Base-by-base conservation (phyloP, 2,888 invertebrate species). In the Ochlodes sylvanus region DNA sequence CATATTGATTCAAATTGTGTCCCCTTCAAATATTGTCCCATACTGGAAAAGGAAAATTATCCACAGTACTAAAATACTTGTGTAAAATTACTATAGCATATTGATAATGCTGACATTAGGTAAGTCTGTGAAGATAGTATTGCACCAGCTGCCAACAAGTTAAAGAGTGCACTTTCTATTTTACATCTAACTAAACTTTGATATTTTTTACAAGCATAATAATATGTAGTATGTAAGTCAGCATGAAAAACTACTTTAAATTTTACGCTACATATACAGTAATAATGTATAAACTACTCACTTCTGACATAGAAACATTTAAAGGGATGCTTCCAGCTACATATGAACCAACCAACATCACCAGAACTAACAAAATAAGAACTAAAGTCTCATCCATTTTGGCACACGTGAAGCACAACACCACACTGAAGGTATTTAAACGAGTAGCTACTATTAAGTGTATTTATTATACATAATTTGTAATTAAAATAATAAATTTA, bases 331-430 rank as follows among this genome's bases (percentile, higher is more conserved):
- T 98, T 63, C 99, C 99, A 76, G 99, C 97, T 63, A 99, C 88
- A 90, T 98, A 99, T 66, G 99, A 99, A 1, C 99, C 99, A 68
- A 99, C 94, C 72, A 99, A 94, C 99, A 99, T 99, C 69, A 99
- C 98, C 80, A 98, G 79, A 67, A 96, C 97, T 58, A 99, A 92
- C 77, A 98, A 93, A 85, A 98, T 92, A 70, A 99, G 94, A 76
- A 98, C 96, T 76, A 96, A 91, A 60, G 97, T 97, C 82, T 97
- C 97, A 83, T 98, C 98, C 97, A 98, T 97, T 76, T 82, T 92
- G 19, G 54, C 54, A 54, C 54, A 54, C 32, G 14, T 32, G 32
- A 54, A 32, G 32, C 54, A 54, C 54, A n/a, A n/a, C 7, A 52
- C 52, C 12, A 52, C 19, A 54, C 27, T 32, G 32, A n/a, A 54